A percentile compares a stretch with the other conserved stretches of the same genome.
Conservation (phyloP, 2,113 vertebrate species). For the Ptilonorhynchus violaceus region DNA sequence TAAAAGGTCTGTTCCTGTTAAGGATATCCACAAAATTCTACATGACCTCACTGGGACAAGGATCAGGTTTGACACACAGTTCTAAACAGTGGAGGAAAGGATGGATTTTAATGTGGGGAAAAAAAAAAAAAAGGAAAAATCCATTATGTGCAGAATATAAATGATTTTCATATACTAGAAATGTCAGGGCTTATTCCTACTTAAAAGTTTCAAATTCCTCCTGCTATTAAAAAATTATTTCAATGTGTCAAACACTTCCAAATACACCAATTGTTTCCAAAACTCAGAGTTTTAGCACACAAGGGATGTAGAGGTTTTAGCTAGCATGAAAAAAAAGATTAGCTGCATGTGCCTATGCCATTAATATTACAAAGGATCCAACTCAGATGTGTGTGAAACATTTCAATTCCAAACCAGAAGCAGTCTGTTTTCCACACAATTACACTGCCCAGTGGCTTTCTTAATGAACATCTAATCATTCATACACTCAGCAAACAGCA, state of each 20-base stretch:
- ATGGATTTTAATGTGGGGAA: neutral
- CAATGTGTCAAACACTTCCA: neutral
- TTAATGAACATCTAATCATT: conserved; percentile 8
- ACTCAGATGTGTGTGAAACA: neutral
- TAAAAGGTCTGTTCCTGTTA: neutral
- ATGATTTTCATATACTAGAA: neutral
- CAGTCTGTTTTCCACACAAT: neutral
- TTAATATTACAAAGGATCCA: neutral
- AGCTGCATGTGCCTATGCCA: neutral
- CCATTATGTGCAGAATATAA: neutral
- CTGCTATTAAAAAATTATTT: neutral
- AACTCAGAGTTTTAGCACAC: neutral
- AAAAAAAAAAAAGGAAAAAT: neutral
- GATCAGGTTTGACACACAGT: neutral
- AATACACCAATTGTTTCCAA: neutral
- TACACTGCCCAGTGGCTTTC: conserved; percentile 5
- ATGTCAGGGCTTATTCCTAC: neutral
- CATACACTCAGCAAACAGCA: neutral
- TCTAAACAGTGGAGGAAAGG: neutral
- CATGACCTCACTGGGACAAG: neutral
- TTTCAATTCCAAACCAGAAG: neutral
- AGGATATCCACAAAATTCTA: neutral
- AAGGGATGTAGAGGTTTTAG: neutral
- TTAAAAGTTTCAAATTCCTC: neutral
- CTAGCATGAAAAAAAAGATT: neutral